Evolutionary conservation across 1,140 invertebrate genomes (phyloP), one percentile per base, ranked within the genome.

Genomic region (Elymnias hypermnestra): DNA sequence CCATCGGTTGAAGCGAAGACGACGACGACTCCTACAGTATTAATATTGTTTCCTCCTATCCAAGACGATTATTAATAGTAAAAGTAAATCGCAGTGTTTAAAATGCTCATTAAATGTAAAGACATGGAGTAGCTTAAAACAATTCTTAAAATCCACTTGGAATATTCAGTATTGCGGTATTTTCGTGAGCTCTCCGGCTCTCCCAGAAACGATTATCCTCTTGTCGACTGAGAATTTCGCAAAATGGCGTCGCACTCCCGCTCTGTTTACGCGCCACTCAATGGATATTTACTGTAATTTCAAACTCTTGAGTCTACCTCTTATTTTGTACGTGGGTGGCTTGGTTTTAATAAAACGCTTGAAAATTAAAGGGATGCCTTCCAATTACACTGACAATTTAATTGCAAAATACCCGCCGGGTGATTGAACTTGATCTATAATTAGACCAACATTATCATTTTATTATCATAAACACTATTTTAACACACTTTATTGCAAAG

Each of bases 191-290:
- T 15, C 28, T 49, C 54, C 41, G 31, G 45, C 44, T 44, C 44
- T 62, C 40, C 55, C 41, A 49, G 51, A 51, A 54, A 46, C 52
- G 56, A 63, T 63, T 63, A 63, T 63, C 49, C 60, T 56, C 60
- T 63, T 39, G 41, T 48, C 35, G 14, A 39, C 44, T 29, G 31
- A 7, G 47, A 47, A 47, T 47, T 48, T 52, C 29, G 17, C 35
- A 49, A 58, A 57, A 60, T 53, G 60, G 53, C 46, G 39, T 42
- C 23, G 46, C 50, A 54, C 50, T 57, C 36, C 18, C 29, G 25
- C 19, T 9, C 47, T 46, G 37, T 56, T 53, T 49, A 48, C 26
- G 21, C 37, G 17, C 36, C 44, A 60, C 50, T 64, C 50, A 52
- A 57, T 60, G 57, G 44, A 47, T 60, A 60, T 33, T 64, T 60